A percentile compares a stretch with the other conserved stretches of the same genome.
phyloP scores from a whole-genome alignment of 1,140 invertebrate species.

The Muscidifurax raptorellus region DNA sequence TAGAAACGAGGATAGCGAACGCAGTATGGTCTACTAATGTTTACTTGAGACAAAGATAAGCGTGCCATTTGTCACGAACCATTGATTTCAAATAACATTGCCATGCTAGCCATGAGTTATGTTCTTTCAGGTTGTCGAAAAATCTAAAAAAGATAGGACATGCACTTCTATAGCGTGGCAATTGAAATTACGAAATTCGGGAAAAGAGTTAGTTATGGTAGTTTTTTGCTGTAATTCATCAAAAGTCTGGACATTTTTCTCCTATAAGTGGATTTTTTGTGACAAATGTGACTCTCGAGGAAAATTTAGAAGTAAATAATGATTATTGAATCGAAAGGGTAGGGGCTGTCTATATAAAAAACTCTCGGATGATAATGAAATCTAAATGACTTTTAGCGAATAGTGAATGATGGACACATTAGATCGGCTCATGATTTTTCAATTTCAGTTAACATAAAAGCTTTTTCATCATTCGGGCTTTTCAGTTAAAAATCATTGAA shows the following conservation, averaged over 20 bases:
- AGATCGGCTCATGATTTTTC: background rate
- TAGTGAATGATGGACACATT: too few relatives aligned
- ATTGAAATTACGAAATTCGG: slow-evolving; percentile 49
- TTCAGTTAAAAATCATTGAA: too few relatives aligned
- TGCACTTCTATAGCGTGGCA: slow-evolving; percentile 13
- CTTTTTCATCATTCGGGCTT: background rate
- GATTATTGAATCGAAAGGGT: background rate
- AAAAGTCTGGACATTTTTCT: background rate
- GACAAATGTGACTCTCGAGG: slow-evolving; percentile 27
- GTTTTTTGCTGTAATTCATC: slow-evolving; percentile 1
- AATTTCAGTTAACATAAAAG: background rate
- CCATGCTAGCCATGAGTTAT: slow-evolving; percentile 31
- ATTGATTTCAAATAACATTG: slow-evolving; percentile 49
- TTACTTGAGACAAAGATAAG: slow-evolving; percentile 43
- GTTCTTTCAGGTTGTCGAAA: background rate
- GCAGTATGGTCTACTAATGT: slow-evolving; percentile 46
- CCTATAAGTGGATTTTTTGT: background rate
- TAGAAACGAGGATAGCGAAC: slow-evolving; percentile 24
- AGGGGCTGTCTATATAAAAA: too few relatives aligned
- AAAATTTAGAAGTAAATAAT: slow-evolving; percentile 26
- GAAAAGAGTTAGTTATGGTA: background rate
- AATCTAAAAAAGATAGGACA: slow-evolving; percentile 40
- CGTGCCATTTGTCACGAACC: slow-evolving; percentile 50
- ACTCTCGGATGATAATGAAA: too few relatives aligned
- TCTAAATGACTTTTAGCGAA: too few relatives aligned